These are phyloP conservation scores for Turritopsis rubra DNA, from an alignment of 30 jellyfish, hydroid and myxozoan species.

Conservation along the genomic window DNA sequence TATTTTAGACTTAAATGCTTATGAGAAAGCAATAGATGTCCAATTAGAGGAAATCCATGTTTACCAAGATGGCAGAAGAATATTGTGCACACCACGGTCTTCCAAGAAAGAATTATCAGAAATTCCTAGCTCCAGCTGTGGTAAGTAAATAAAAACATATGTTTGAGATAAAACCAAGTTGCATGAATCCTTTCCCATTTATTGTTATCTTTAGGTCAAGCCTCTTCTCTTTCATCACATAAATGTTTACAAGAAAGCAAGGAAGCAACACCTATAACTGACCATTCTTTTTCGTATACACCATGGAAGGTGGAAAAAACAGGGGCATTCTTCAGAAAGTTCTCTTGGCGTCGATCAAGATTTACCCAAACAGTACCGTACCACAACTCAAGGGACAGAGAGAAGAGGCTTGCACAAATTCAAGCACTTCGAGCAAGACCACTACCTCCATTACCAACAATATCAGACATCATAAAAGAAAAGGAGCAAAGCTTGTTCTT, in stretches of 20 bases:
- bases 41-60: conserved; percentile 11
- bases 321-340: not conserved
- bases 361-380: not conserved
- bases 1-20: not conserved
- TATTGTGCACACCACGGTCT: not conserved
- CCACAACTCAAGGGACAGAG: not conserved
- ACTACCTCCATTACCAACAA: conserved; percentile 18
- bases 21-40: conserved; percentile 11
- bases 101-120: not conserved
- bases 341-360: not conserved
- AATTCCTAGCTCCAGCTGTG: not conserved
- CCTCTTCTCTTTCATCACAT: not conserved
- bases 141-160: not conserved
- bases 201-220: not conserved
- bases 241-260: not conserved
- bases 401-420: not conserved
- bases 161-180: not conserved
- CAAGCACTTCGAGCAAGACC: conserved; percentile 6
- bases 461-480: not conserved
- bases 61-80: conserved; percentile 1
- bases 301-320: not conserved
- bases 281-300: not conserved
- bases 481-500: not conserved
- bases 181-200: not conserved
- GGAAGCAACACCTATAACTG: not conserved